Evolutionary conservation across 2,113 vertebrate species (phyloP).

Genomic region (Ceyx melanurus): DNA sequence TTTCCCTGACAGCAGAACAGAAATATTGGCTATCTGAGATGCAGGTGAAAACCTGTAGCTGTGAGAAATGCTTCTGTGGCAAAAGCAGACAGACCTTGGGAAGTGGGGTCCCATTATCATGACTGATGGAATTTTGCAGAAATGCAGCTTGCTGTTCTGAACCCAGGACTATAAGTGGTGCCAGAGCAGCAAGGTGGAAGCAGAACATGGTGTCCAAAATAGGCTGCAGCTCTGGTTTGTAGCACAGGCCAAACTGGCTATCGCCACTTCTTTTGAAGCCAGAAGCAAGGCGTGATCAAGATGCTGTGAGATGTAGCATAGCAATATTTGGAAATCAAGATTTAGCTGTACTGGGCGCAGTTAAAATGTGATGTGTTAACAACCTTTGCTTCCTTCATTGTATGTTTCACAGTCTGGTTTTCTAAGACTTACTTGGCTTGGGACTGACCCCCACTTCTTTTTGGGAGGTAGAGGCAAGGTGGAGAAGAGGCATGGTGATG

Average conservation of each 20-base stretch:
- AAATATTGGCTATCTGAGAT: neutral
- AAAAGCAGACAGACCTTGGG: neutral
- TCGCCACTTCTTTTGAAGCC: neutral
- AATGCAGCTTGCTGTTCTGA: neutral
- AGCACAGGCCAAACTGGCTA: neutral
- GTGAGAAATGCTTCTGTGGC: neutral
- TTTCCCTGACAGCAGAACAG: neutral
- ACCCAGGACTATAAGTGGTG: neutral
- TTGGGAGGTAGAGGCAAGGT: neutral
- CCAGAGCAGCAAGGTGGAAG: neutral
- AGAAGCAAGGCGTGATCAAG: neutral
- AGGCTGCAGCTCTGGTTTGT: neutral
- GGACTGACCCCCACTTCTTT: neutral
- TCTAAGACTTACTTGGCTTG: neutral
- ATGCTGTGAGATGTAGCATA: neutral
- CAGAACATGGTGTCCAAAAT: neutral
- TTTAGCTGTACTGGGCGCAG: neutral
- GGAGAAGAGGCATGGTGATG: neutral
- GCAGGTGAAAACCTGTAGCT: neutral
- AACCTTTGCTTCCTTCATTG: neutral
- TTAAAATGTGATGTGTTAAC: neutral
- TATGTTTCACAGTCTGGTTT: neutral
- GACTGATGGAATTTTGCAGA: neutral
- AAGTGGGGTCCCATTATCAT: neutral
- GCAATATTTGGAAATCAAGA: neutral